phyloP scores from a whole-genome alignment of 2,888 invertebrate genomes.

The Phytoseiulus persimilis region DNA sequence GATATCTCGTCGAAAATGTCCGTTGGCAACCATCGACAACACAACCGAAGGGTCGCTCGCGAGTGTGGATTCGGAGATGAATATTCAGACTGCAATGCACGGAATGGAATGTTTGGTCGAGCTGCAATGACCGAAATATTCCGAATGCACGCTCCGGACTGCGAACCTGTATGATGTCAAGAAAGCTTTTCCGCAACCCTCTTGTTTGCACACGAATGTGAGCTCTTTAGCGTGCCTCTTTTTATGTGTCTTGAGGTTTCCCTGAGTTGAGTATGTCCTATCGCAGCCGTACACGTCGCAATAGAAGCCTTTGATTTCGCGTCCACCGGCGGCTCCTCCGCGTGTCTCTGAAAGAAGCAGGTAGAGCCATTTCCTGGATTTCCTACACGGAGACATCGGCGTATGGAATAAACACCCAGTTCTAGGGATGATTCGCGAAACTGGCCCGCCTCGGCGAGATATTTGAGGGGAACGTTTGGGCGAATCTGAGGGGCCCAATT shows the following conservation, averaged over 20 bases:
- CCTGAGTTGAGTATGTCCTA: constrained; percentile 82
- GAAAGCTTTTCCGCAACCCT: constrained; percentile 81
- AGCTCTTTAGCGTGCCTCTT: constrained; percentile 94
- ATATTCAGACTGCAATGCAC: constrained; percentile 85
- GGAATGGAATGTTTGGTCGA: not conserved
- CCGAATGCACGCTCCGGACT: not conserved
- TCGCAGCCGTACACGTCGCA: constrained; percentile 82
- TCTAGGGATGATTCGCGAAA: too few species aligned
- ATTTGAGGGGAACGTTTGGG: too few species aligned
- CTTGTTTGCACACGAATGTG: constrained; percentile 78
- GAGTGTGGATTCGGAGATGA: constrained; percentile 84
- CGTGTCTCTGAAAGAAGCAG: constrained; percentile 53
- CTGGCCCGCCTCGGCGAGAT: too few species aligned
- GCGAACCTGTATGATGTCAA: constrained; percentile 57
- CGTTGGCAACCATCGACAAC: constrained; percentile 72
- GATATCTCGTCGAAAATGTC: constrained; percentile 84
- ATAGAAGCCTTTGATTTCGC: constrained; percentile 63
- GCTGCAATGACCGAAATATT: not conserved
- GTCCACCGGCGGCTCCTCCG: constrained; percentile 57
- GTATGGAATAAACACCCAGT: too few species aligned
- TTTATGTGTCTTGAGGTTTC: constrained; percentile 85
- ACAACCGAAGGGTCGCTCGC: constrained; percentile 82
- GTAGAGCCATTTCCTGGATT: not conserved
- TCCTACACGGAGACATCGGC: too few species aligned
- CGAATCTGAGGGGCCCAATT: not conserved